Evolutionary conservation across 2,797 vertebrate species (phyloP).

Genomic region (Sebastes umbrosus): DNA sequence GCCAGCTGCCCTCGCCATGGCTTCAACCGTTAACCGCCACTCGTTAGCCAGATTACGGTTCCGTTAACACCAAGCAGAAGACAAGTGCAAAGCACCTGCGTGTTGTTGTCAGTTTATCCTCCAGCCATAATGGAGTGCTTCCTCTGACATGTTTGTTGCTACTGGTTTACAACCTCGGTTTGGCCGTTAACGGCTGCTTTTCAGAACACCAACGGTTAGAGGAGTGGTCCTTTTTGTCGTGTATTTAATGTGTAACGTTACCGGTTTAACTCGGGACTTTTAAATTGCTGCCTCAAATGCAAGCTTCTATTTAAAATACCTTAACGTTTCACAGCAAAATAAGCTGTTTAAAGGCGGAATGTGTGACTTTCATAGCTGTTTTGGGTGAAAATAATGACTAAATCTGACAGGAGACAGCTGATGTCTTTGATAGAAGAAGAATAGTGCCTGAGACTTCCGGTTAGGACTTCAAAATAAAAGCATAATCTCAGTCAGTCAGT

Average conservation of each 20-base stretch:
- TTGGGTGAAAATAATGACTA: too few relatives aligned
- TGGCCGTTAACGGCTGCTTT: too few relatives aligned
- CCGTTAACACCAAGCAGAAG: neutral
- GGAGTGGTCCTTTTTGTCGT: too few relatives aligned
- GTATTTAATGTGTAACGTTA: neutral
- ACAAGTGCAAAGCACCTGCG: slow-evolving; percentile 1
- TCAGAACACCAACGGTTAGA: neutral
- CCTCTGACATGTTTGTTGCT: neutral
- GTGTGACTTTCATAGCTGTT: too few relatives aligned
- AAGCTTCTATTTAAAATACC: neutral
- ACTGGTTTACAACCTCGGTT: neutral
- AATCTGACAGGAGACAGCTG: too few relatives aligned
- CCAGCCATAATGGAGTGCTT: neutral
- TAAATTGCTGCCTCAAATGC: neutral
- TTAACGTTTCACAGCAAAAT: neutral
- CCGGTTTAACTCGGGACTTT: neutral
- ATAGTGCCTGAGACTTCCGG: too few relatives aligned
- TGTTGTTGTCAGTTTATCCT: neutral
- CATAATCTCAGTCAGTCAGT: neutral
- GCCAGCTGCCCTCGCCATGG: slow-evolving; percentile 19
- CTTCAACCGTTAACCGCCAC: neutral
- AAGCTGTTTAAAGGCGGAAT: accelerated
- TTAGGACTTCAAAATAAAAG: too few relatives aligned
- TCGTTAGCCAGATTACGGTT: slow-evolving; percentile 8
- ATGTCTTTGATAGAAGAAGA: too few relatives aligned